Base-by-base conservation (phyloP, 1,140 invertebrate species). In the Procambarus virginalis region DNA sequence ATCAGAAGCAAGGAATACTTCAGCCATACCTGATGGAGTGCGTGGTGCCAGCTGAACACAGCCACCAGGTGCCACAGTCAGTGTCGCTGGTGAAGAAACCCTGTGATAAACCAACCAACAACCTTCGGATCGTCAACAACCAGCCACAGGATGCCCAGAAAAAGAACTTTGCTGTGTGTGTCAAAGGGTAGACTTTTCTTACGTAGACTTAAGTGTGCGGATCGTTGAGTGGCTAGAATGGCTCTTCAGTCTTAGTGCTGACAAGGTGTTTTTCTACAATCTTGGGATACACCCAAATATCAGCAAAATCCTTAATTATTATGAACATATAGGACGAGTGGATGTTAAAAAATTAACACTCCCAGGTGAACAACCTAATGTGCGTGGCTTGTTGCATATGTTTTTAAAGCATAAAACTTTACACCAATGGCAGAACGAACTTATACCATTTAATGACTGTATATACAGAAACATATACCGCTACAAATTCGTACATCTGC, bases 371-470 rank as follows among this genome's bases (percentile, higher is more conserved):
- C 97, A 98, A 93, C 98, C 98, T 0, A 99, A 99, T 93, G 95
- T 97, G 9, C 97, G 97, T 0, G 96, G 96, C 0, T 96, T 98
- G 82, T 96, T 98, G 93, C 97, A 98, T 93, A 95, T 98, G 93
- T 98, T 98, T 92, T 94, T 98, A 6, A 97, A 97, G 75, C 97
- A 97, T 93, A 93, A 92, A 92, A 85, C 97, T 2, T 98, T 97
- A 93, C 96, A 98, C 94, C 99, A 99, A 93, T 94, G 98, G 12
- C 97, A 99, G 93, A 98, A 99, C 94, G 98, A 99, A 94, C 95
- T 99, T 60, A 98, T 99, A 92, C 98, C 98, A 0, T 99, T 99
- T 95, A 99, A 99, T 94, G 98, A 99, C 93, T 99, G 98, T 93
- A 95, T 99, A 6, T 99, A 99, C 94, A 97, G 98, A 92, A 97